A percentile compares a stretch with the other conserved stretches of the same genome.
These are phyloP conservation scores for Aphelenchoides fujianensis DNA, from an alignment of 1,140 invertebrate species.

Conservation along the genomic window DNA sequence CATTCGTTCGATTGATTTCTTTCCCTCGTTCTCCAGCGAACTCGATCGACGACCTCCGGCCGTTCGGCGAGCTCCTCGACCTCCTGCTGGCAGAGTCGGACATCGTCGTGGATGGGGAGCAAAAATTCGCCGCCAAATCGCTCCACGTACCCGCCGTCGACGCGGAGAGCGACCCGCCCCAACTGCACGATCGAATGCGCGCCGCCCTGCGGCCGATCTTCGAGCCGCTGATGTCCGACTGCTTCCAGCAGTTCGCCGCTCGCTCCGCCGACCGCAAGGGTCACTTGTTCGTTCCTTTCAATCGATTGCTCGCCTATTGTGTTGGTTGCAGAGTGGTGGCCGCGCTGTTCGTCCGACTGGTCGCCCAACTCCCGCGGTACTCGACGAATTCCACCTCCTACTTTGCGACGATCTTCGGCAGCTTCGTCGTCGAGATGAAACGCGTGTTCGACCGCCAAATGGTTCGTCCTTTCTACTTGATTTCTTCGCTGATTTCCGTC, in stretches of 20 bases:
- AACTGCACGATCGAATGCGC: constrained; percentile 56
- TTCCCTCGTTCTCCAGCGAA: constrained; percentile 16
- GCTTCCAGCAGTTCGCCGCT: constrained; percentile 19
- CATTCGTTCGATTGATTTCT: constrained; percentile 5
- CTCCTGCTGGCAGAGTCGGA: constrained; percentile 81
- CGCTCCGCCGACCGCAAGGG: not conserved
- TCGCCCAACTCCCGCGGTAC: constrained; percentile 82
- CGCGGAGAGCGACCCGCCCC: constrained; percentile 35
- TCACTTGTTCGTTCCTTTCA: constrained; percentile 15
- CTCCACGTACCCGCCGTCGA: constrained; percentile 75
- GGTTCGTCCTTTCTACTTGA: constrained; percentile 64
- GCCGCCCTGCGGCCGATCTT: constrained; percentile 49
- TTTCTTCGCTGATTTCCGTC: constrained; percentile 8
- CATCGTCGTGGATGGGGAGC: constrained; percentile 85
- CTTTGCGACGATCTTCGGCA: constrained; percentile 82
- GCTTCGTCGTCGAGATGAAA: constrained; percentile 84
- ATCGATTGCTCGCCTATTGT: constrained; percentile 11
- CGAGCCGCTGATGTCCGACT: constrained; percentile 47
- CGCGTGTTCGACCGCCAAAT: constrained; percentile 88
- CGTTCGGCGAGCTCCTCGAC: constrained; percentile 69
- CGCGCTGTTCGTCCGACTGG: constrained; percentile 82
- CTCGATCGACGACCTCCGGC: not conserved
- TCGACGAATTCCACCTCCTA: constrained; percentile 87
- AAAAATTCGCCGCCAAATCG: constrained; percentile 89
- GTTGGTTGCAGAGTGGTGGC: constrained; percentile 76